phyloP scores from a whole-genome alignment of 2,888 invertebrate species.

The Odontocolon sp. region DNA sequence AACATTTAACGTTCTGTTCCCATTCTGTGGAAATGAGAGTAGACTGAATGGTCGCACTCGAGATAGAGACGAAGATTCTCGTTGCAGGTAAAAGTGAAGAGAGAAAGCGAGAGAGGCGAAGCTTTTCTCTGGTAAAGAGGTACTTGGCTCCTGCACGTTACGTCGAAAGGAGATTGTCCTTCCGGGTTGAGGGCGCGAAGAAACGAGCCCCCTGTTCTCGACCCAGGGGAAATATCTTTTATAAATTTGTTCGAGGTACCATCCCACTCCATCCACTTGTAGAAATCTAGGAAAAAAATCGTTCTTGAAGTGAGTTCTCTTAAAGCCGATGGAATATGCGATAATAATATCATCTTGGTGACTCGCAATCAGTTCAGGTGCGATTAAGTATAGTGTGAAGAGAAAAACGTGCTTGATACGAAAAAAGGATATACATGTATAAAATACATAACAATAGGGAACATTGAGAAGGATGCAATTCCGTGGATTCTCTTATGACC shows the following conservation, averaged over 20 bases:
- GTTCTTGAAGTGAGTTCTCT: not conserved
- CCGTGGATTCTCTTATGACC: too few species aligned
- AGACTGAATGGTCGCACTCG: slow-evolving; percentile 13
- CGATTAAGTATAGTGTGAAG: not conserved
- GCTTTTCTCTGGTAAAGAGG: slow-evolving; percentile 33
- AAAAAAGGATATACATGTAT: too few species aligned
- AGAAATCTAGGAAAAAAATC: slow-evolving; percentile 12
- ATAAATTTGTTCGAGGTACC: slow-evolving; percentile 14
- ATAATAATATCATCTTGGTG: not conserved
- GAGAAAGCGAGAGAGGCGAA: not conserved
- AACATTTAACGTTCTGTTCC: not conserved
- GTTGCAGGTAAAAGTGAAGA: not conserved
- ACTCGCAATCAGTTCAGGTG: not conserved
- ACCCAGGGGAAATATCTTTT: slow-evolving; percentile 11
- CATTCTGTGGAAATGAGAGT: slow-evolving; percentile 19
- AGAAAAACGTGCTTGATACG: too few species aligned
- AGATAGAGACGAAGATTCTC: not conserved
- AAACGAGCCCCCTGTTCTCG: slow-evolving; percentile 2
- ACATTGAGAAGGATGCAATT: too few species aligned
- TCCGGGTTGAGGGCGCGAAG: not conserved
- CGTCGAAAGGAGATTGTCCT: slow-evolving; percentile 22
- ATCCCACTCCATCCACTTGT: not conserved
- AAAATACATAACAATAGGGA: too few species aligned
- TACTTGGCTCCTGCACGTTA: slow-evolving; percentile 25
- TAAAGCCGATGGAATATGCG: not conserved